A percentile compares a stretch with the other conserved stretches of the same genome.
phyloP scores from a whole-genome alignment of 1,140 invertebrate genomes.

The Bombus waltoni region DNA sequence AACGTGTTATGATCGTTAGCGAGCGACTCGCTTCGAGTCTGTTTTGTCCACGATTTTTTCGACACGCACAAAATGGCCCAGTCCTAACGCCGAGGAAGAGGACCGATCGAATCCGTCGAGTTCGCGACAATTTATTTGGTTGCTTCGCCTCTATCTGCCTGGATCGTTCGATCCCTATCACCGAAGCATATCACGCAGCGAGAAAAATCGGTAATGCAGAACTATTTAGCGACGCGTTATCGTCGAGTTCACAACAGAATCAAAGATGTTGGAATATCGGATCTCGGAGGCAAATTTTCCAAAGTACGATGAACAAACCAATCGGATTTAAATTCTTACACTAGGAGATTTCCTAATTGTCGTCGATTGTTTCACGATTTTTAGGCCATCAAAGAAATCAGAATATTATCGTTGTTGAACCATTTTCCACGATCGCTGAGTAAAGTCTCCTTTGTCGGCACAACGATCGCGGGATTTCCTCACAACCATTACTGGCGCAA shows the following conservation, averaged over 20 bases:
- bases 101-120: neutral
- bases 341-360: no score
- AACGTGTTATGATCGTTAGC: neutral
- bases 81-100: neutral
- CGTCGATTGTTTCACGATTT: neutral
- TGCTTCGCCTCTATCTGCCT: neutral
- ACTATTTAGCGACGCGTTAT: constrained; percentile 38
- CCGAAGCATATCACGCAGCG: no score
- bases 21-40: neutral
- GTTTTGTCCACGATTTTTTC: constrained; percentile 22
- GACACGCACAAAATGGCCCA: constrained; percentile 4
- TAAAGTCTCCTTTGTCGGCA: neutral
- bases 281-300: constrained; percentile 22
- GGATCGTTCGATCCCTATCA: neutral
- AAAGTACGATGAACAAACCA: constrained; percentile 10
- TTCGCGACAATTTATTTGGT: neutral
- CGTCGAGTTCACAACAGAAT: constrained; percentile 48
- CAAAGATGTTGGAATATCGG: constrained; percentile 27
- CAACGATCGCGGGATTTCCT: neutral
- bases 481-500: constrained; percentile 17
- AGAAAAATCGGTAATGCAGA: constrained; percentile 39
- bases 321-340: no score
- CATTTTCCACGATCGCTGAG: neutral
- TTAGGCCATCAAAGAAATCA: constrained; percentile 22
- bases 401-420: neutral